phyloP scores from a whole-genome alignment of 2,113 vertebrate genomes.

The Glaucidium brasilianum region DNA sequence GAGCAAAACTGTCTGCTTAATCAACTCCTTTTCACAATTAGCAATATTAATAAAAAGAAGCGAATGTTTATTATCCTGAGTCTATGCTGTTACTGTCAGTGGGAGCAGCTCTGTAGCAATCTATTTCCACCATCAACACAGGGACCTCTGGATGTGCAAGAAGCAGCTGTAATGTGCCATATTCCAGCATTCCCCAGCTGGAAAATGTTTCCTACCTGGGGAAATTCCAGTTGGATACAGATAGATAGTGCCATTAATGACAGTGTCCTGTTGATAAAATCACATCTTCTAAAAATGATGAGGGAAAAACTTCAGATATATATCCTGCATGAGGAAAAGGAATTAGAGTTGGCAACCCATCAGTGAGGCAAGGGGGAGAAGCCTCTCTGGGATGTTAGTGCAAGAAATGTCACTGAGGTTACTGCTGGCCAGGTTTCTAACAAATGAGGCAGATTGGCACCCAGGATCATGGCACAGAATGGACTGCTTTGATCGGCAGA shows the following conservation, averaged over 20 bases:
- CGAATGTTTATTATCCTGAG: background rate
- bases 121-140: background rate
- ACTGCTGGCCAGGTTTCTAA: background rate
- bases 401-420: background rate
- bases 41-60: background rate
- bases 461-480: background rate
- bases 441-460: background rate
- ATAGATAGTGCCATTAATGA: background rate
- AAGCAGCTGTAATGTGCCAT: background rate
- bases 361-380: background rate
- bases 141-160: background rate
- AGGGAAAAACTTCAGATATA: background rate
- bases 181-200: background rate
- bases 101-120: background rate
- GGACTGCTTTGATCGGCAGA: background rate
- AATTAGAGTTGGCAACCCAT: background rate
- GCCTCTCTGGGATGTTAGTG: background rate
- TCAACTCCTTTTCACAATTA: background rate
- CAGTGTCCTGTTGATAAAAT: background rate
- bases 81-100: background rate
- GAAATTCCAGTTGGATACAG: background rate
- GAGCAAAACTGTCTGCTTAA: background rate
- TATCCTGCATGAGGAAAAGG: background rate
- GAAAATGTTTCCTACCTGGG: background rate
- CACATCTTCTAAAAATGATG: background rate